phyloP scores from a whole-genome alignment of 2,888 invertebrate species.

The Corythucha ciliata region DNA sequence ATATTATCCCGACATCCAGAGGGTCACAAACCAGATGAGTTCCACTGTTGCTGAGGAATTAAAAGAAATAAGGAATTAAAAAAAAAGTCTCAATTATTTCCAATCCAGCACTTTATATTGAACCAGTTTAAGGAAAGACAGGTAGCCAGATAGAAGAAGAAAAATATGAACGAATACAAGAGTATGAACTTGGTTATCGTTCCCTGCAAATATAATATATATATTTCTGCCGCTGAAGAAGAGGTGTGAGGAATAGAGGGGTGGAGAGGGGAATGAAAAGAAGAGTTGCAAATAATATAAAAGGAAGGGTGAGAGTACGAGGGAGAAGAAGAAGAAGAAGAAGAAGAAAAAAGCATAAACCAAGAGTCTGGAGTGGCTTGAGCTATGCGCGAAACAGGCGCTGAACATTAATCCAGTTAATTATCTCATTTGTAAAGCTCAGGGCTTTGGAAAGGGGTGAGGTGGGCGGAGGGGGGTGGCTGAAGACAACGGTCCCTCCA shows the following conservation, averaged over 20 bases:
- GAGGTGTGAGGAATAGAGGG: not conserved
- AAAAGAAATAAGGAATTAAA: too few relatives aligned
- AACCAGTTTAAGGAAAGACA: too few relatives aligned
- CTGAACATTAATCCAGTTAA: slow-evolving; percentile 21
- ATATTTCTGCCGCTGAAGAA: too few relatives aligned
- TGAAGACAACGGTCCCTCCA: not conserved
- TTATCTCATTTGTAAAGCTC: slow-evolving; percentile 23
- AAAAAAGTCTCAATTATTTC: too few relatives aligned
- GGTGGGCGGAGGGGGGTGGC: not conserved
- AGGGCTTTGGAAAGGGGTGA: slow-evolving; percentile 11
- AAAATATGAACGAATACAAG: too few relatives aligned
- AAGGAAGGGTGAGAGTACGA: slow-evolving; percentile 20
- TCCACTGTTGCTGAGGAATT: too few relatives aligned
- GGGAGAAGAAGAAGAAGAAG: slow-evolving; percentile 13
- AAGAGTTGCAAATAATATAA: not conserved
- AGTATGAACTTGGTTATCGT: too few relatives aligned
- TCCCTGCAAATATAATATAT: too few relatives aligned
- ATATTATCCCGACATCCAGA: too few relatives aligned
- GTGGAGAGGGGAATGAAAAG: not conserved
- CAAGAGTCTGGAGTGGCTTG: slow-evolving; percentile 5
- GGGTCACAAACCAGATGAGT: too few relatives aligned
- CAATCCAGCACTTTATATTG: too few relatives aligned
- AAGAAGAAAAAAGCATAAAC: slow-evolving; percentile 5
- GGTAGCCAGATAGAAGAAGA: too few relatives aligned
- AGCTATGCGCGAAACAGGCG: slow-evolving; percentile 22